Evolutionary conservation across 2,113 vertebrate genomes (phyloP), one percentile per base, ranked within the genome.

Genomic region (Haliaeetus leucogaster): DNA sequence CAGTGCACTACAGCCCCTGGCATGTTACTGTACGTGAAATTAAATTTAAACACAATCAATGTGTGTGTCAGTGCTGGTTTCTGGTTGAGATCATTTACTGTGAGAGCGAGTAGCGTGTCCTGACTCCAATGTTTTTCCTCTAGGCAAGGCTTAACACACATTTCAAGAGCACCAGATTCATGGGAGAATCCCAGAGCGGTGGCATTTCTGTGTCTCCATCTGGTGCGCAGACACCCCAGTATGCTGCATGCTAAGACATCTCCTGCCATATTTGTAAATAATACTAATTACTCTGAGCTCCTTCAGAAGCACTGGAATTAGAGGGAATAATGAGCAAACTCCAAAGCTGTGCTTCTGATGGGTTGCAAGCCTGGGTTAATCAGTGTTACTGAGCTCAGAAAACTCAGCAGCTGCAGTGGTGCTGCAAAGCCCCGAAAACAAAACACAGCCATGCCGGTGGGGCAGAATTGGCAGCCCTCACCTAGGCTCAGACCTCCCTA

Each of bases 381-480:
- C 82, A 4, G 15, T 3, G 5, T 40, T 63, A 71, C 42, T 14
- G 62, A 80, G 50, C 40, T 55, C 52, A 76, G 30, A 82, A 82
- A 74, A 48, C 17, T 30, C 52, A 43, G 25, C 20, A 55, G 34
- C 23, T 47, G 56, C 52, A 62, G 61, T 1, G 2, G 20, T 30
- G 45, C 52, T 17, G 17, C 32, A 89, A 81, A 81, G 21, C 36
- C 36, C 53, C 3, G 2, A 85, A 65, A 30, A 53, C 0, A 7
- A 78, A 83, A 68, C 0, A 2, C 48, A 86, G 42, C 29, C 0
- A 0, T 2, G 15, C 20, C 0, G 17, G 29, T 0, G 3, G 13
- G 66, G 18, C 13, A 82, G 55, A 63, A 26, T 48, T 77, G 47
- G 25, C 29, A 71, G 20, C 17, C 16, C 17, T 63, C 32, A 48